Percentiles rank a stretch among this genome's conserved stretches.
phyloP scores from a whole-genome alignment of 2,888 invertebrate genomes.

The Thelaira solivaga region DNA sequence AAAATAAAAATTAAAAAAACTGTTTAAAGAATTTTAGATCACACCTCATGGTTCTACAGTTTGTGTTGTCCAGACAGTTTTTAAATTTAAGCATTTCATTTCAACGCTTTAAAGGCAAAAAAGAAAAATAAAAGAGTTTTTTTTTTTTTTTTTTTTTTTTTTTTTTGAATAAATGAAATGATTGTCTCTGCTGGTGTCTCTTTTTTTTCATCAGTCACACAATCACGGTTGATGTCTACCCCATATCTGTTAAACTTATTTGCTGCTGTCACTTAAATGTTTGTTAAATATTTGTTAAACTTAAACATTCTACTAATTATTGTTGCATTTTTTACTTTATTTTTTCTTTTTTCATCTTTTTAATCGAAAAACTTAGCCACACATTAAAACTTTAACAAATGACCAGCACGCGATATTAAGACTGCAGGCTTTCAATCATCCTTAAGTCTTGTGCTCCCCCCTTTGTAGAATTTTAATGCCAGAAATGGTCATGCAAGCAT shows the following conservation, averaged over 20 bases:
- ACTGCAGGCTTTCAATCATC: constrained; percentile 42
- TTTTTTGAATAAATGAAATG: not conserved
- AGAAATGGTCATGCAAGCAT: constrained; percentile 27
- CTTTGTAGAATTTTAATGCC: not conserved
- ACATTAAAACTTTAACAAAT: constrained; percentile 39
- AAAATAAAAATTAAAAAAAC: too few species aligned
- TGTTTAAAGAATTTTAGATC: too few species aligned
- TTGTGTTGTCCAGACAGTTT: constrained; percentile 19
- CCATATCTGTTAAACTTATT: constrained; percentile 1
- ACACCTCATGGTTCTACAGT: too few species aligned
- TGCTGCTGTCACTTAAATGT: constrained; percentile 35
- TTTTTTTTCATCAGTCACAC: not conserved
- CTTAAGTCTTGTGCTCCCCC: not conserved
- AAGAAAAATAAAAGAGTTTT: too few species aligned
- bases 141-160: too few species aligned
- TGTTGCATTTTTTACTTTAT: constrained; percentile 30
- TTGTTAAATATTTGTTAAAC: constrained; percentile 47
- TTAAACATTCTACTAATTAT: constrained; percentile 47
- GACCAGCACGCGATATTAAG: constrained; percentile 45
- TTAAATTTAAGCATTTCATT: constrained; percentile 16
- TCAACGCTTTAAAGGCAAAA: not conserved
- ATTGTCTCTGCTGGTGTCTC: not conserved
- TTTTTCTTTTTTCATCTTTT: not conserved
- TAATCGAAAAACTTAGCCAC: constrained; percentile 35
- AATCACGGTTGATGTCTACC: constrained; percentile 7